Evolutionary conservation across 2,113 vertebrate species (phyloP), one percentile per base, ranked within the genome.

Genomic region (Strix aluco): DNA sequence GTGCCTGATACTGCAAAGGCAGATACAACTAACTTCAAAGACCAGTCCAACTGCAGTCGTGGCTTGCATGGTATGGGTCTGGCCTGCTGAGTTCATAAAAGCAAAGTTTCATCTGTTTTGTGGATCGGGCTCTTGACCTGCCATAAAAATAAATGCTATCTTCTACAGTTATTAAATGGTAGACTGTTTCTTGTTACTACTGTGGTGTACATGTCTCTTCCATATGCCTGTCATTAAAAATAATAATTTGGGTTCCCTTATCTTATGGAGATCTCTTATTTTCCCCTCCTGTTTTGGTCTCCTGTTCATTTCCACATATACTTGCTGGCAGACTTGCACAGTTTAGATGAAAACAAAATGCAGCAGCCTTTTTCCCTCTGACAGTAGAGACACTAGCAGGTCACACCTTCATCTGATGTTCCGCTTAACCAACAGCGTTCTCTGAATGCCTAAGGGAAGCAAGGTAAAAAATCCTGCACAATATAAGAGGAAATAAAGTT

Each of bases 271-370:
- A 90, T 92, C 88, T 91, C 57, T 84, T 94, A 34, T 90, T 93
- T 91, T 89, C 49, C 44, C 57, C 72, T 93, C 52, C 29, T 75
- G 63, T 86, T 94, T 92, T 78, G 63, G 79, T 87, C 57, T 84
- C 62, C 71, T 74, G 61, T 42, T 89, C 77, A 65, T 89, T 95
- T 89, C 88, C 69, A 78, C 34, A 13, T 11, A 40, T 36, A 40
- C 55, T 71, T 95, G 44, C 81, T 9, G 21, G 78, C 88, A 86
- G 97, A 97, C 91, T 95, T 62, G 27, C 95, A 92, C 80, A 92
- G 91, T 95, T 97, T 80, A 96, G 92, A 94, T 38, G 77, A 81
- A 96, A 98, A 96, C 81, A 92, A 96, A 93, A 84, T 66, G 83
- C 91, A 95, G 80, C 86, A 95, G 66, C 57, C 66, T 96, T 97